Base-by-base conservation (phyloP, 2,888 invertebrate species). In the Rhorus exstirpatorius region DNA sequence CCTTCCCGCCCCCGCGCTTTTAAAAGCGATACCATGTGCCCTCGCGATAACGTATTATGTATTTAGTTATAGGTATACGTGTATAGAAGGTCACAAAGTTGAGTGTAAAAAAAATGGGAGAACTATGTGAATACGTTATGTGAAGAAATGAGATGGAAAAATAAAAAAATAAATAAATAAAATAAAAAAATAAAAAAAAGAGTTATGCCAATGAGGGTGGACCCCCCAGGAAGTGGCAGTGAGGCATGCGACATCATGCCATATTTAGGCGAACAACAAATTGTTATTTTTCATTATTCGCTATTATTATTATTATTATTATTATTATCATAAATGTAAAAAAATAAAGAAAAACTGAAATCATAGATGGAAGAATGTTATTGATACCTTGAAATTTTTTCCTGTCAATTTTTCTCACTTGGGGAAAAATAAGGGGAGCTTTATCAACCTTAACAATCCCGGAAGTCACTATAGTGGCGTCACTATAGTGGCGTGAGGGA, bases 201-300 rank as follows among this genome's bases (percentile, higher is more conserved):
- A 67, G 61, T 67, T 80, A 63, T 81, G 86, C 84, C 87, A 86
- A 77, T 79, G 81, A 85, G 87, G 87, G 87, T 88, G 83, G 88
- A 89, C 72, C 89, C 87, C 86, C 74, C 72, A 70, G 68, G 60
- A 49, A 79, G 79, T 81, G 79, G 83, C 84, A 81, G 78, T 60
- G 78, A 83, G 63, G 75, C 75, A 77, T 85, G 85, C 79, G 84
- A 81, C 83, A 83, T 76, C 70, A 72, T 75, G 85, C 85, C 83
- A 85, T 83, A 74, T 79, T 81, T 78, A 84, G 83, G 70, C 83
- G 71, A 76, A 4, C 55, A 65, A 80, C 60, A 84, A 84, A 86
- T 85, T 84, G 86, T 85, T 85, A 81, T 86, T 84, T 79, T 79
- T 79, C 81, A 81, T 81, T 79, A 74, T 79, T 83, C 79, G 60